Evolutionary conservation across 2,888 invertebrate genomes (phyloP).

Genomic region (Germaria angustata): DNA sequence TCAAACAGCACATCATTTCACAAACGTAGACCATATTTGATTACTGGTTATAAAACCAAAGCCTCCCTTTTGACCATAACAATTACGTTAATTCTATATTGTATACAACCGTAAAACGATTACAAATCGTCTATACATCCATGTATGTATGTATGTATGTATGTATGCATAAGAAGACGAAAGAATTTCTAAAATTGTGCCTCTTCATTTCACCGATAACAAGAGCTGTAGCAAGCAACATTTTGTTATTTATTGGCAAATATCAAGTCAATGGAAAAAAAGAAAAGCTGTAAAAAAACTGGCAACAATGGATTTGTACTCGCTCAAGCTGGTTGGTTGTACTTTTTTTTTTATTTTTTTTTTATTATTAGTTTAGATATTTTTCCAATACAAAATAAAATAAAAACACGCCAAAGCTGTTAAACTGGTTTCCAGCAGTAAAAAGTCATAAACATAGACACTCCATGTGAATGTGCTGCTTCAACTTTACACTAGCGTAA

Average conservation of each 20-base stretch:
- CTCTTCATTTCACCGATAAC: slow-evolving; percentile 37
- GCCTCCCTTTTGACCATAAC: slow-evolving; percentile 50
- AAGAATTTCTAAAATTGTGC: background rate
- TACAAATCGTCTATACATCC: background rate
- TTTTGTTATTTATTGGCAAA: slow-evolving; percentile 3
- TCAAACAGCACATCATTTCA: slow-evolving; percentile 23
- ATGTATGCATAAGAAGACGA: background rate
- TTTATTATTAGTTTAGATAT: slow-evolving; percentile 8
- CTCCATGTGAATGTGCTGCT: background rate
- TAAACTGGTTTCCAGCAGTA: slow-evolving; percentile 48
- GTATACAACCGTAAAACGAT: slow-evolving; percentile 25
- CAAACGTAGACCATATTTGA: slow-evolving; percentile 61
- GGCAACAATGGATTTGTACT: slow-evolving; percentile 22
- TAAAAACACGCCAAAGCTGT: slow-evolving; percentile 30
- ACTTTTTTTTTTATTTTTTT: background rate
- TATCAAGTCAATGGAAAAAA: slow-evolving; percentile 23
- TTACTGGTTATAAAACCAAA: slow-evolving; percentile 57
- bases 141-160: too few species aligned
- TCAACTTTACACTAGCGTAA: slow-evolving; percentile 28
- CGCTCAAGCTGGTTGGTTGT: slow-evolving; percentile 49
- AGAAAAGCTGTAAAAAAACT: slow-evolving; percentile 29
- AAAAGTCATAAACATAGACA: slow-evolving; percentile 39
- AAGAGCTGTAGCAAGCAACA: background rate
- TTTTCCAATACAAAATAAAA: slow-evolving; percentile 12
- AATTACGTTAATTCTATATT: slow-evolving; percentile 59